phyloP scores from a whole-genome alignment of 2,888 invertebrate genomes.

The Amblyteles armatorius region DNA sequence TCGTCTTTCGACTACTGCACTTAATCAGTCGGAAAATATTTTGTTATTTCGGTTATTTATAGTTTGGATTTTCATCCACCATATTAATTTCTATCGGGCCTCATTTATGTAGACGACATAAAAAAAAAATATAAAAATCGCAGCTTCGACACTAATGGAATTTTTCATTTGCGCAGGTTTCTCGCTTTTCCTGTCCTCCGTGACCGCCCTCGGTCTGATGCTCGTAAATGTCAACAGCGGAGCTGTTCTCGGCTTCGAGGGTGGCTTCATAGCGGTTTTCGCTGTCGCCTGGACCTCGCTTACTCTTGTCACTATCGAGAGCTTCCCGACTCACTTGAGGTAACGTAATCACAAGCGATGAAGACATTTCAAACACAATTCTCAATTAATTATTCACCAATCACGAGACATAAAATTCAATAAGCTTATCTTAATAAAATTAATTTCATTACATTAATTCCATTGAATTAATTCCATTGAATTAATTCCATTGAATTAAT shows the following conservation, averaged over 20 bases:
- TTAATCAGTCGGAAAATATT: too few relatives aligned
- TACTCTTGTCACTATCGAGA: conserved; percentile 84
- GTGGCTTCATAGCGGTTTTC: conserved; percentile 84
- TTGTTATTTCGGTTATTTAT: background rate
- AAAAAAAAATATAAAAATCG: too few relatives aligned
- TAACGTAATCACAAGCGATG: conserved; percentile 66
- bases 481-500: too few relatives aligned
- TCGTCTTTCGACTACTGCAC: too few relatives aligned
- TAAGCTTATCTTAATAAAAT: background rate
- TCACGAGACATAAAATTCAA: background rate
- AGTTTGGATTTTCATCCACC: background rate
- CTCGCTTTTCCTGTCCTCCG: conserved; percentile 84
- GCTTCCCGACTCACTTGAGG: conserved; percentile 85
- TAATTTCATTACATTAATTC: background rate
- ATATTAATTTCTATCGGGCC: background rate
- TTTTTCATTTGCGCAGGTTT: conserved; percentile 77
- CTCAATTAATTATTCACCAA: background rate
- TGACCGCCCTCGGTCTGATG: conserved; percentile 84
- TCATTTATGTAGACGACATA: background rate
- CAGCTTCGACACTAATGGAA: background rate
- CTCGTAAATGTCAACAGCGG: conserved; percentile 82
- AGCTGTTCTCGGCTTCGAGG: conserved; percentile 84
- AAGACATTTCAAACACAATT: background rate
- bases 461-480: too few relatives aligned
- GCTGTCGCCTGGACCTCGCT: conserved; percentile 85